Percentiles rank a stretch among this genome's conserved stretches.
These are phyloP conservation scores for Pogonomyrmex barbatus DNA, from an alignment of 1,140 invertebrate species.

Conservation along the genomic window DNA sequence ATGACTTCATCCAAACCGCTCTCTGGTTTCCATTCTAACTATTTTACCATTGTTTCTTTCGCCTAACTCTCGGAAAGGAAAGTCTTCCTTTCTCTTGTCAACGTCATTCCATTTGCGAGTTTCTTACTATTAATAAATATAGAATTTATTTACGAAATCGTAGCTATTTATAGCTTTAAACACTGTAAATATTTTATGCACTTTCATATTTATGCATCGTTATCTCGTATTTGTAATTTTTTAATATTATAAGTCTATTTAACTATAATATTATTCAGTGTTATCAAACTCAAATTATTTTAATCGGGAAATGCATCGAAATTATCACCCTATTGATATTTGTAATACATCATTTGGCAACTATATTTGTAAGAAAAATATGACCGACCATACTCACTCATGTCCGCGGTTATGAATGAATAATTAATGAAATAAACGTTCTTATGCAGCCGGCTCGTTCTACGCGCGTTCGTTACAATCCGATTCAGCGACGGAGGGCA, in stretches of 20 bases:
- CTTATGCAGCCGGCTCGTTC: not conserved
- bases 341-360: not conserved
- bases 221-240: not conserved
- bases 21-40: conserved; percentile 51
- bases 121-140: not conserved
- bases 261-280: not conserved
- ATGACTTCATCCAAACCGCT: conserved; percentile 62
- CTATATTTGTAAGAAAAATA: not conserved
- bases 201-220: not conserved
- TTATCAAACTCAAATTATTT: not conserved
- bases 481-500: conserved; percentile 56
- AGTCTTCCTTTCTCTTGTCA: not conserved
- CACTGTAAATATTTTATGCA: not conserved
- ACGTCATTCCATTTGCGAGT: not conserved
- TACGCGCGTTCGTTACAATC: conserved; percentile 5
- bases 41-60: conserved; percentile 67
- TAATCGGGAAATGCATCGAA: not conserved
- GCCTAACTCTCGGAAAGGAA: conserved; percentile 18
- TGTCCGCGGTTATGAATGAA: not conserved
- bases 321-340: not conserved
- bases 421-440: conserved; percentile 16
- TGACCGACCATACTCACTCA: not conserved
- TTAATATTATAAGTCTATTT: not conserved
- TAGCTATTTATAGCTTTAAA: not conserved
- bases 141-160: not conserved